Base-by-base conservation (phyloP, 2,113 vertebrate genomes). In the Cyanocitta stelleri region DNA sequence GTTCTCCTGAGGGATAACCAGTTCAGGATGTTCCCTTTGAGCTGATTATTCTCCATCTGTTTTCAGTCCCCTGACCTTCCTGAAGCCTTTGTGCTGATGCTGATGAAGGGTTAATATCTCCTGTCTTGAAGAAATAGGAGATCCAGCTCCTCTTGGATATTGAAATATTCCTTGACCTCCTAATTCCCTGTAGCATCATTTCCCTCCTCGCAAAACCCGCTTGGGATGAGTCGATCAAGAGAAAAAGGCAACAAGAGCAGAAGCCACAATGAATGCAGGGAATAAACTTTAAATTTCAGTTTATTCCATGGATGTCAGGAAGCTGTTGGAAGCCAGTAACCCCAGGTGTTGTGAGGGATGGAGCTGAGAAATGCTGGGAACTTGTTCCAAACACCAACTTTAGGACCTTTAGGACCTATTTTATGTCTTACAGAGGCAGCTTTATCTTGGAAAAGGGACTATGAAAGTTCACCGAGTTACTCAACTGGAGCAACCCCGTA, bases 171-270 rank as follows among this genome's bases (percentile, higher is more conserved):
- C 44, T 43, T 80, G 44, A 14, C 13, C 11, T 67, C 21, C 7
- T 52, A 20, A 13, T 12, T 59, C 43, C 26, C 5, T 20, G 10
- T 1, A 23, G 24, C 5, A 8, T 7, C 17, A 5, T 17, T 56
- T 44, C 10, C 6, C 10, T 61, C 44, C n/a, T 80, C 7, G 2
- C 4, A 69, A 61, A 78, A 51, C 35, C 9, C 0, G 0, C 11
- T 82, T 64, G 41, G 24, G 29, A 10, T 23, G 33, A 58, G 56
- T 35, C 4, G 22, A n/a, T 46, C 10, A 19, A 1, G 7, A 71
- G 32, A 39, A 96, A 93, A 78, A 1, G 14, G 23, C 24, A 52
- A 33, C 5, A 20, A 59, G 10, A 79, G 10, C 17, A 71, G 54
- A 78, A 82, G 9, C 11, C 56, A 6, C 9, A 13, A 16, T 3